Conservation (phyloP, 2,797 vertebrate genomes). For the Chiloscyllium punctatum region DNA sequence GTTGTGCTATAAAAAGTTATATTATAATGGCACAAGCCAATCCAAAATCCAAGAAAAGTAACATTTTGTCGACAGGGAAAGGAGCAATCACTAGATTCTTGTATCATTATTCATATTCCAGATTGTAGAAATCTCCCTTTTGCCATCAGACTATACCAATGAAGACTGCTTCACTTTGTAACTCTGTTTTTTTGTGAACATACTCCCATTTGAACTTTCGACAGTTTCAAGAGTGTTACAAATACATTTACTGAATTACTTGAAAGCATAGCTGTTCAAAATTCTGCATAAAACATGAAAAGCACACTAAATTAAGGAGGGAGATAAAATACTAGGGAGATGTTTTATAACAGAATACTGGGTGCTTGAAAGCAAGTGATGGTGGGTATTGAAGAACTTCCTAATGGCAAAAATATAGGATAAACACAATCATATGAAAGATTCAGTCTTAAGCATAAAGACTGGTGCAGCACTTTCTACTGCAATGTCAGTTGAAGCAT, state of each 20-base stretch:
- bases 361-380: neutral
- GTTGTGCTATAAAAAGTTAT: neutral
- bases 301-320: neutral
- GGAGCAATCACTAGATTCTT: neutral
- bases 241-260: neutral
- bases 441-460: neutral
- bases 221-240: neutral
- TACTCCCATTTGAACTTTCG: neutral
- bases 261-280: neutral
- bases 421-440: neutral
- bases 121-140: neutral
- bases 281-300: neutral
- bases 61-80: neutral
- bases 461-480: neutral
- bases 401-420: neutral
- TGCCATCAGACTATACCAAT: neutral
- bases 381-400: neutral
- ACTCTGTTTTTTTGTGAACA: neutral
- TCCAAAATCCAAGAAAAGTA: neutral
- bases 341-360: neutral
- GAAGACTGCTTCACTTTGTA: neutral
- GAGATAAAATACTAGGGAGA: neutral
- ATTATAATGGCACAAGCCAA: neutral
- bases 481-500: neutral
- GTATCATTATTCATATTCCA: neutral